Conservation (phyloP, 2,888 invertebrate genomes). For the Eupithecia subumbrata region DNA sequence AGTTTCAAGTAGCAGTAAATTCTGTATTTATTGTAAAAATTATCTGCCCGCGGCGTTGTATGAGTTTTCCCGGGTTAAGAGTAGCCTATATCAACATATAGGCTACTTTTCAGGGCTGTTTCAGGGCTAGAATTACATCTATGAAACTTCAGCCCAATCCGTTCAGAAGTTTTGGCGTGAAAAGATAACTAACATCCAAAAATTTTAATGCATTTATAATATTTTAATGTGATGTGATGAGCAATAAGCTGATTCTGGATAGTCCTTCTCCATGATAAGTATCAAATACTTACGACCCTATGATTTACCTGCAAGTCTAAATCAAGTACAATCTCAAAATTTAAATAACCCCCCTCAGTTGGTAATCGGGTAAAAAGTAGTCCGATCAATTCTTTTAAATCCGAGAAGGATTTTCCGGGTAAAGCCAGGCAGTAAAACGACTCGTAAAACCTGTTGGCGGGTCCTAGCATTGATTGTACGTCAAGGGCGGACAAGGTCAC, state of each 20-base stretch:
- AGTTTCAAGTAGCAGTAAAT: background rate
- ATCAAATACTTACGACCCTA: background rate
- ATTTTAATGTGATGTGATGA: background rate
- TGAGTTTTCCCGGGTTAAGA: background rate
- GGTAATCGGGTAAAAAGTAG: background rate
- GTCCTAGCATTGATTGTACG: conserved; percentile 53
- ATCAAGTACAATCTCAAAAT: background rate
- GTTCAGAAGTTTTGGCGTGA: background rate
- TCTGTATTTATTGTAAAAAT: background rate
- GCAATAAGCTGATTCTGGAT: background rate
- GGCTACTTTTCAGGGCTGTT: no score
- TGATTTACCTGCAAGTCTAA: background rate
- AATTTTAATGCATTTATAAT: background rate
- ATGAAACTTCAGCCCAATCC: background rate
- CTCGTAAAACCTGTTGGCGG: conserved; percentile 73
- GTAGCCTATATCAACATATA: background rate
- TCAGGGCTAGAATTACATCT: background rate
- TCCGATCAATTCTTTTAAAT: conserved; percentile 8
- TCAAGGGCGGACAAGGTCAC: conserved; percentile 69
- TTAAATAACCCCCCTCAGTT: background rate
- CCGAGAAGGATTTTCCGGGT: conserved; percentile 56
- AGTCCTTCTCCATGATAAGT: background rate
- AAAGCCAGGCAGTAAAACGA: conserved; percentile 64
- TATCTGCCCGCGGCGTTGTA: background rate
- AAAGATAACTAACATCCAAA: no score